Evolutionary conservation across 2,113 vertebrate genomes (phyloP).

Genomic region (Myotis davidii): DNA sequence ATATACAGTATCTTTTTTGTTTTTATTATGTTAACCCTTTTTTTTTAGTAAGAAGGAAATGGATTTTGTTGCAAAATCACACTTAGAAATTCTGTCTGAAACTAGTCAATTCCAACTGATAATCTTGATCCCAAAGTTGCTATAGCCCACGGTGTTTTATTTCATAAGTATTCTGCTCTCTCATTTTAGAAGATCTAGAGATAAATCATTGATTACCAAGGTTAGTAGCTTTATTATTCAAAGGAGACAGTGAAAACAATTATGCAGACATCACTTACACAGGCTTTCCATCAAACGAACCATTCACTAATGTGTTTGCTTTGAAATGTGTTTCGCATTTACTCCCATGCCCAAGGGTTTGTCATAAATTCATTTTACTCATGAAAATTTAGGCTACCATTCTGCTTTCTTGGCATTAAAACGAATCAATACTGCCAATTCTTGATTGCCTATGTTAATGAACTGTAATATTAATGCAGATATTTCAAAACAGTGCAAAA

Average conservation of each 20-base stretch:
- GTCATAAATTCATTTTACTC: background rate
- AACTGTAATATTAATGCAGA: background rate
- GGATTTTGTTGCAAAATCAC: background rate
- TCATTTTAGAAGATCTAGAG: background rate
- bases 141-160: background rate
- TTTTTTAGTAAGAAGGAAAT: background rate
- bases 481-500: constrained; percentile 24
- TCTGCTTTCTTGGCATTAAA: background rate
- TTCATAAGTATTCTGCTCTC: background rate
- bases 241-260: background rate
- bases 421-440: background rate
- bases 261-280: background rate
- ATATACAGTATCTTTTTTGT: background rate
- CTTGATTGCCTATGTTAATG: constrained; percentile 19
- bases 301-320: background rate
- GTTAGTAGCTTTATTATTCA: background rate
- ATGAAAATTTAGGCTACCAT: background rate
- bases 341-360: background rate
- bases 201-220: background rate
- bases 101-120: background rate
- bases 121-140: background rate
- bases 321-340: constrained; percentile 42
- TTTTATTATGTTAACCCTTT: background rate
- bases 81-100: background rate
- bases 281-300: background rate